Base-by-base conservation (phyloP, 2,113 vertebrate species). In the Chascanopsetta lugubris region DNA sequence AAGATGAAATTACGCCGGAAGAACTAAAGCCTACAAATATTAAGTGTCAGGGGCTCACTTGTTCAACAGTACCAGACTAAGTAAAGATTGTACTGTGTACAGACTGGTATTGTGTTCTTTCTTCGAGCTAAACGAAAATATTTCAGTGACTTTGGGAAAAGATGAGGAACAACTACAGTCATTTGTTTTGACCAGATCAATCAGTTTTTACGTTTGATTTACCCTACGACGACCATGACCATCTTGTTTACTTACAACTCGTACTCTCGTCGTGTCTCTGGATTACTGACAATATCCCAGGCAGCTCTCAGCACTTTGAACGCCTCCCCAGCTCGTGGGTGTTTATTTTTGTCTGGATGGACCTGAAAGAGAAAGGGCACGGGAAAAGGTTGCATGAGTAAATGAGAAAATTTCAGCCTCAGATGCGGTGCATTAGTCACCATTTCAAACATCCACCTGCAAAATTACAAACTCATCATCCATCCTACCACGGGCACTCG, bases 241-340 rank as follows among this genome's bases (percentile, higher is more conserved):
- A 7, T 21, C 64, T 45, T 72, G 17, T 30, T n/a, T 61, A 92
- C 96, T 96, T 88, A 99, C 96, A 95, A 82, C 83, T 98, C 93
- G 24, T 95, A 96, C 71, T 96, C 95, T 61, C 92, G 91, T 47
- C 95, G 90, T 69, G 89, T 93, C 78, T 97, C 95, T 9, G 96
- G 95, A 80, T 94, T 97, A 90, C 96, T 96, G 82, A 98, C 95
- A 17, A 95, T 92, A 85, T 98, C 96, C 96, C 96, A 98, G n/a
- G 96, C 96, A 1, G 96, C 95, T 56, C 94, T 87, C 73, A 99
- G 90, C 68, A 98, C 94, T 85, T 96, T 97, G 89, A 99, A 98
- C 1, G 97, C 97, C 74, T 94, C 96, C 71, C 95, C 96, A 3
- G 97, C 95, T 22, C 91, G 88, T 0, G 96, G 96, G 80, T 99